Percentiles rank a stretch among this genome's conserved stretches.
Evolutionary conservation across 2,113 vertebrate species (phyloP).

Genomic region (Pipra filicauda): DNA sequence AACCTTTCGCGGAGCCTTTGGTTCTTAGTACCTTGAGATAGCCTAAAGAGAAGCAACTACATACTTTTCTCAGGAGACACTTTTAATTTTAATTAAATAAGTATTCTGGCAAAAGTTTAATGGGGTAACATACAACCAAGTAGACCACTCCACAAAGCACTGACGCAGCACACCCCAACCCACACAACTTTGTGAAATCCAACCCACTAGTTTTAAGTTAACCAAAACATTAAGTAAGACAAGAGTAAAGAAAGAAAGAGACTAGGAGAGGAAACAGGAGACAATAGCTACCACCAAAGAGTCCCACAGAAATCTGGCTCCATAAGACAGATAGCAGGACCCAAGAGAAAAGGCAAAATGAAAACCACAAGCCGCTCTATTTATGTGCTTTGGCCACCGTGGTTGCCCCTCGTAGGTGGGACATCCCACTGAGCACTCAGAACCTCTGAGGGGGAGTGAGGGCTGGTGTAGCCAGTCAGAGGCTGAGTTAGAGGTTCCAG

Average conservation of each 20-base stretch:
- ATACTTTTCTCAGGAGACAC: neutral
- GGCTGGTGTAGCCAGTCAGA: neutral
- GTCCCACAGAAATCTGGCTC: neutral
- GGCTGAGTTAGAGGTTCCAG: neutral
- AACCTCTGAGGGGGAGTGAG: neutral
- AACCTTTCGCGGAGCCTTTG: neutral
- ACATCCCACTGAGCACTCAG: neutral
- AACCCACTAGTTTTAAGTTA: neutral
- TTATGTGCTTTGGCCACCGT: neutral
- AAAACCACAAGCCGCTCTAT: neutral
- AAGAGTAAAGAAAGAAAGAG: neutral
- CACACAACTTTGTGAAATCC: neutral
- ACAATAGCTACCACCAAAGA: neutral
- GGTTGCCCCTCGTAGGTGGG: neutral
- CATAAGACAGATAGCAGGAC: neutral
- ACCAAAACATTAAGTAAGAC: neutral
- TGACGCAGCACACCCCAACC: neutral
- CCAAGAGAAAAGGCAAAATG: neutral
- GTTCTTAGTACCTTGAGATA: neutral
- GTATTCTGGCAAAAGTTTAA: neutral
- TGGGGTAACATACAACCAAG: neutral
- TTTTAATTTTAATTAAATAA: neutral
- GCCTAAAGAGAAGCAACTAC: neutral
- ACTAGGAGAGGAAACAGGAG: neutral
- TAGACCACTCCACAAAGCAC: neutral